These are phyloP conservation scores for Onychorhynchus coronatus DNA, from an alignment of 2,113 vertebrate species.

Conservation along the genomic window DNA sequence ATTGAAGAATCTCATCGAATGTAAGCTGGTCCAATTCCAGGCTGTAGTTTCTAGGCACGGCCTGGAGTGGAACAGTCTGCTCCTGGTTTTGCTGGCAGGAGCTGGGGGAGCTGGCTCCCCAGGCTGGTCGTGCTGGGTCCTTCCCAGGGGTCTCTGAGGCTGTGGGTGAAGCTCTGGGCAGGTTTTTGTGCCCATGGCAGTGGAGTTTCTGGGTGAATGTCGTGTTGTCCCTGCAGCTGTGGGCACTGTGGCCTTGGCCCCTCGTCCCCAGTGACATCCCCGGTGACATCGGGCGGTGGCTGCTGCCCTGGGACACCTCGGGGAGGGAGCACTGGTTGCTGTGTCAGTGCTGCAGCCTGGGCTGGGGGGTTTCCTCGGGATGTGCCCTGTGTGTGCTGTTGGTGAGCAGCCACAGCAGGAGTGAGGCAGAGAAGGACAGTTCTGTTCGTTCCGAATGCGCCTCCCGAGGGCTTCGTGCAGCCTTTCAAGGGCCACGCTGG, in stretches of 20 bases:
- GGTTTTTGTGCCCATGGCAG: not conserved
- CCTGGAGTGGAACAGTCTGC: not conserved
- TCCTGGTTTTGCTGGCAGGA: not conserved
- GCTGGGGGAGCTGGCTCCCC: not conserved
- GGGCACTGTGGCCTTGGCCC: not conserved
- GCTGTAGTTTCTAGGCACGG: not conserved
- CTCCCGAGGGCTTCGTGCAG: not conserved
- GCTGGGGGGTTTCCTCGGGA: not conserved
- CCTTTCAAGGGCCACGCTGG: not conserved
- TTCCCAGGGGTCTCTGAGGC: not conserved
- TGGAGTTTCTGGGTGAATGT: not conserved
- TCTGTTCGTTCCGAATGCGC: not conserved
- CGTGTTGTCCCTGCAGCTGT: accelerated
- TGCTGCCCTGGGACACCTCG: not conserved
- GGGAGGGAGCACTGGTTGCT: not conserved
- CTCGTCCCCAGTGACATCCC: not conserved
- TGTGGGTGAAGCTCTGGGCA: not conserved
- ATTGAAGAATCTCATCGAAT: not conserved
- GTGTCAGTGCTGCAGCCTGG: not conserved
- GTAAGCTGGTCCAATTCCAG: not conserved
- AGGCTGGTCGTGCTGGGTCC: not conserved
- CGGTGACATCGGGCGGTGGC: not conserved
- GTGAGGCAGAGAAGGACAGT: accelerated
- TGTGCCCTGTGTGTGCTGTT: not conserved
- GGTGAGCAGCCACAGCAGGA: not conserved